phyloP scores from a whole-genome alignment of 2,797 vertebrate species.

The Trachurus trachurus region DNA sequence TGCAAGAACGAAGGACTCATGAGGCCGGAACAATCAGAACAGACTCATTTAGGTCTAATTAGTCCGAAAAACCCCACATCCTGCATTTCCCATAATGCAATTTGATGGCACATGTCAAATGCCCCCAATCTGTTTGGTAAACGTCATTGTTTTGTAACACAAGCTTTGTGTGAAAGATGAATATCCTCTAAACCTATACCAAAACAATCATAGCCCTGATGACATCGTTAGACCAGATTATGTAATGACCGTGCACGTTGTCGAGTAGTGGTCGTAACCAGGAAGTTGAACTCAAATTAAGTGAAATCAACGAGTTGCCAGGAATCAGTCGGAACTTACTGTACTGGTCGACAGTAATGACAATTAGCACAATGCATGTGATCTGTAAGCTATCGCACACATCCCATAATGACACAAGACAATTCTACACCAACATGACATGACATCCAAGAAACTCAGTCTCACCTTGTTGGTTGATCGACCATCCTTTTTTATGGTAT shows the following conservation, averaged over 20 bases:
- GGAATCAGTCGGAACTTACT: background rate
- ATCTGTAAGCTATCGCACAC: background rate
- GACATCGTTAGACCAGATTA: too few species aligned
- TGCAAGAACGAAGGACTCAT: background rate
- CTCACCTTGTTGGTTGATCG: too few species aligned
- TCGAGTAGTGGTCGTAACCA: background rate
- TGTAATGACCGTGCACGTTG: too few species aligned
- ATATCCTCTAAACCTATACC: background rate
- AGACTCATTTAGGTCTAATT: background rate
- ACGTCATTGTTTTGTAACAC: background rate
- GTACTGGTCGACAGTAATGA: background rate
- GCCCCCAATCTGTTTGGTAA: background rate
- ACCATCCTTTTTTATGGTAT: too few species aligned
- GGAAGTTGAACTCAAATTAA: background rate
- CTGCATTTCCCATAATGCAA: background rate
- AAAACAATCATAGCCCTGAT: background rate
- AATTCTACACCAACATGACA: too few species aligned
- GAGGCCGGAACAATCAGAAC: background rate
- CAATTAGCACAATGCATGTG: background rate
- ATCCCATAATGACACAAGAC: background rate
- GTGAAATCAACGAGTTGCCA: background rate
- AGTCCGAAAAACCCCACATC: background rate
- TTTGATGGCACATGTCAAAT: background rate
- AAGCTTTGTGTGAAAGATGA: too few species aligned
- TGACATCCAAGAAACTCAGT: background rate